Percentiles rank a stretch among this genome's conserved stretches.
These are phyloP conservation scores for Chondrosia reniformis DNA, from an alignment of 37 sponge, comb jelly and placozoan genomes.

Conservation along the genomic window DNA sequence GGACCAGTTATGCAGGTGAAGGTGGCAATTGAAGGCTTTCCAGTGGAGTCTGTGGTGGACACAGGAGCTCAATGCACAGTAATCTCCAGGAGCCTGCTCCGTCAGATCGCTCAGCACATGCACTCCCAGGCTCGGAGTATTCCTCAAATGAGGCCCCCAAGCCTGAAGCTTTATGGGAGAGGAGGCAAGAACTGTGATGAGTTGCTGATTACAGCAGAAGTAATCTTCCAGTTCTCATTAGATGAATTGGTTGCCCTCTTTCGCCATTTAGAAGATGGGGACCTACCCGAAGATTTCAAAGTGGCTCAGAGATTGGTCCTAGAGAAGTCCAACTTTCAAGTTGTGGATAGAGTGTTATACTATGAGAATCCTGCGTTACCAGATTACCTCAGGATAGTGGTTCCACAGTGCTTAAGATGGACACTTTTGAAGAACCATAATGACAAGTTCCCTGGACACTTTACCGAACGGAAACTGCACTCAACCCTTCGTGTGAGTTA, in stretches of 20 bases:
- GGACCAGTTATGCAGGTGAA: not conserved
- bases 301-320: not conserved
- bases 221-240: not conserved
- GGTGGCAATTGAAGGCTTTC: conserved; percentile 18
- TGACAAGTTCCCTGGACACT: not conserved
- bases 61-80: conserved; percentile 18
- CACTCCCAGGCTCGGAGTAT: not conserved
- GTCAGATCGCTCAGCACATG: not conserved
- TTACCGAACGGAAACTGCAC: conserved; percentile 21
- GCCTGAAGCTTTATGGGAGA: conserved; percentile 7
- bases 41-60: conserved; percentile 17
- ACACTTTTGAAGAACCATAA: conserved; percentile 11
- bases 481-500: conserved; percentile 15
- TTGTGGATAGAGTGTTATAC: conserved; percentile 25
- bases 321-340: not conserved
- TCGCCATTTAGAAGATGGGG: not conserved
- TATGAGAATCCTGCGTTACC: not conserved
- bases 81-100: not conserved
- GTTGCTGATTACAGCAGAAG: conserved; percentile 23
- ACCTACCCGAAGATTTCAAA: conserved; percentile 15
- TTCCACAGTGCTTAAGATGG: not conserved
- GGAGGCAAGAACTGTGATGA: conserved; percentile 2
- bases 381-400: not conserved
- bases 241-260: conserved; percentile 18
- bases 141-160: not conserved